Base-by-base conservation (phyloP, 2,888 invertebrate genomes). In the Pristionchus exspectatus region DNA sequence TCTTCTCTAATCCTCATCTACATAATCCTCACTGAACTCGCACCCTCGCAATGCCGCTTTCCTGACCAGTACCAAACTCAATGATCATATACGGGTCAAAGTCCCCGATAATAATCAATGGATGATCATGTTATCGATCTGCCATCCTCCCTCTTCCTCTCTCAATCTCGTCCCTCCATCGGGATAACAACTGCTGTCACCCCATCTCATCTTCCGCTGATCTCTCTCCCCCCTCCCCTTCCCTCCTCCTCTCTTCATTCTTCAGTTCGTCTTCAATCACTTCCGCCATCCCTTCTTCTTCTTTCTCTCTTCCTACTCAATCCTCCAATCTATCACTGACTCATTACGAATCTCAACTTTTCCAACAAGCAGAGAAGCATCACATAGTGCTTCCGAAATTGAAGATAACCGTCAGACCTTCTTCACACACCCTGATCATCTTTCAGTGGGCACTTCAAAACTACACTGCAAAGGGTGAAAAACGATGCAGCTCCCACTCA, bases 111-210 rank as follows among this genome's bases (percentile, higher is more conserved):
- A 24, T 77, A 30, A 44, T n/a, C 38, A 44, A 77, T 18, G 24
- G 16, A 24, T 44, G 33, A 77, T 77, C 38, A 24, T 77, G 21
- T 24, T 44, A 77, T 77, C 44, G 24, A 77, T 77, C 77, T 38
- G 18, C 44, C 77, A 24, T 27, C 44, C 21, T 44, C 38, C 38
- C 38, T 14, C 38, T 44, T 38, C 72, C n/a, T 77, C n/a, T 77
- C 69, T 72, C 69, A 72, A 27, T 77, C 33, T 72, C 33, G 30
- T 72, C 72, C 77, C 44, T 77, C 77, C 24, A 18, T 44, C 77
- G 38, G 77, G 44, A 21, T 44, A 77, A 77, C 77, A 77, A 77
- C 77, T 77, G 77, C 77, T 77, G 77, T 77, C 77, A 77, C 77
- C 44, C 77, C 77, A 77, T 77, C 44, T 72, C 69, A 72, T 27